Conservation (phyloP, 2,888 invertebrate genomes). For the Salpingus planirostris region DNA sequence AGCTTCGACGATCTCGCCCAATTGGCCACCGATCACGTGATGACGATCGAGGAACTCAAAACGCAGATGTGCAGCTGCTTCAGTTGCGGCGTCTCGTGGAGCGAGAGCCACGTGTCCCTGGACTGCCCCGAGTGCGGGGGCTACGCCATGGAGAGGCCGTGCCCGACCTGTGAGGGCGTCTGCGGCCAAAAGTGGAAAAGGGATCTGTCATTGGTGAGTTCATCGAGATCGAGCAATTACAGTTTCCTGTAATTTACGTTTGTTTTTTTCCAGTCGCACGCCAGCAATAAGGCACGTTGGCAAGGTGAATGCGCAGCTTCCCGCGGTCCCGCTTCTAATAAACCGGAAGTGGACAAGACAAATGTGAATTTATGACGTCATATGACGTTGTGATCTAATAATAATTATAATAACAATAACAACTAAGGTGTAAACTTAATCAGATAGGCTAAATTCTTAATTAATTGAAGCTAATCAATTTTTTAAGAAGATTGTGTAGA, state of each 20-base stretch:
- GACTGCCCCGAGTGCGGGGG: conserved; percentile 76
- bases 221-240: conserved; percentile 1
- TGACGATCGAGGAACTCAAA: conserved; percentile 63
- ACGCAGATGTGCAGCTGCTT: conserved; percentile 65
- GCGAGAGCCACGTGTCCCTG: conserved; percentile 64
- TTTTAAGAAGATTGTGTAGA: no score
- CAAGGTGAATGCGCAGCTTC: conserved; percentile 58
- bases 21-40: conserved; percentile 41
- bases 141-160: conserved; percentile 65
- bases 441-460: no score
- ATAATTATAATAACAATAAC: no score
- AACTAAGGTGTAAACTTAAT: no score
- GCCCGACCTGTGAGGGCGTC: conserved; percentile 65
- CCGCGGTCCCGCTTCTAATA: no score
- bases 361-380: conserved; percentile 43
- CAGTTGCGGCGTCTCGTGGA: conserved; percentile 74
- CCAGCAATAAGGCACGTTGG: conserved; percentile 63
- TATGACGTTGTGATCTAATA: conserved; percentile 1
- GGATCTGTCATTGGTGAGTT: conserved; percentile 61
- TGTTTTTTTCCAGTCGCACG: conserved; percentile 54
- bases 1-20: conserved; percentile 36
- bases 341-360: conserved; percentile 46
- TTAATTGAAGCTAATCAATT: no score
- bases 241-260: conserved; percentile 4
- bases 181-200: conserved; percentile 66